These are phyloP conservation scores for Taeniopygia guttata DNA, from an alignment of 2,797 vertebrate genomes.

Conservation along the genomic window DNA sequence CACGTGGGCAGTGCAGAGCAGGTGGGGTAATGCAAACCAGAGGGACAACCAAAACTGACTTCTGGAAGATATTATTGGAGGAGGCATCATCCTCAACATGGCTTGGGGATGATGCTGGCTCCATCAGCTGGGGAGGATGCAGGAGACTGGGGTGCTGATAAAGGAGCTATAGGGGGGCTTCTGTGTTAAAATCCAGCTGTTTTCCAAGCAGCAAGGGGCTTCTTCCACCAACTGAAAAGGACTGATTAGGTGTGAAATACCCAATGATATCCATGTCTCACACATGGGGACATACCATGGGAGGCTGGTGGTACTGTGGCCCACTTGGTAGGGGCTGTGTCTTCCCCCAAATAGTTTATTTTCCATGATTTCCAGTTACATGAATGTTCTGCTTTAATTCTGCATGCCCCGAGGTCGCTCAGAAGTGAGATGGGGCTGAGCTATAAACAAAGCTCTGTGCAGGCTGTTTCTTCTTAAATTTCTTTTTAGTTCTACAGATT, in stretches of 20 bases:
- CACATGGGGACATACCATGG: accelerated
- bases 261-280: background rate
- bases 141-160: background rate
- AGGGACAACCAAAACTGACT: background rate
- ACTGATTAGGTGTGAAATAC: background rate
- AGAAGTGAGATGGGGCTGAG: background rate
- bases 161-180: background rate
- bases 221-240: background rate
- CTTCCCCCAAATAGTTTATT: background rate
- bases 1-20: background rate
- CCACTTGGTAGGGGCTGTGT: background rate
- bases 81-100: background rate
- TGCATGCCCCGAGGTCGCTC: background rate
- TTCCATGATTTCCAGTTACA: background rate
- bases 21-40: background rate
- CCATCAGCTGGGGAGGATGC: background rate
- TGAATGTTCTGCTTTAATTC: conserved; percentile 30
- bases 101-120: too few relatives aligned
- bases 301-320: background rate
- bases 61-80: background rate
- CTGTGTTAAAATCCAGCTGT: background rate
- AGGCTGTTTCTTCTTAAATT: background rate
- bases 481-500: background rate
- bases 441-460: conserved; percentile 42
- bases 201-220: background rate